Evolutionary conservation across 2,797 vertebrate species (phyloP), one percentile per base, ranked within the genome.

Genomic region (Dicrostonyx torquatus): DNA sequence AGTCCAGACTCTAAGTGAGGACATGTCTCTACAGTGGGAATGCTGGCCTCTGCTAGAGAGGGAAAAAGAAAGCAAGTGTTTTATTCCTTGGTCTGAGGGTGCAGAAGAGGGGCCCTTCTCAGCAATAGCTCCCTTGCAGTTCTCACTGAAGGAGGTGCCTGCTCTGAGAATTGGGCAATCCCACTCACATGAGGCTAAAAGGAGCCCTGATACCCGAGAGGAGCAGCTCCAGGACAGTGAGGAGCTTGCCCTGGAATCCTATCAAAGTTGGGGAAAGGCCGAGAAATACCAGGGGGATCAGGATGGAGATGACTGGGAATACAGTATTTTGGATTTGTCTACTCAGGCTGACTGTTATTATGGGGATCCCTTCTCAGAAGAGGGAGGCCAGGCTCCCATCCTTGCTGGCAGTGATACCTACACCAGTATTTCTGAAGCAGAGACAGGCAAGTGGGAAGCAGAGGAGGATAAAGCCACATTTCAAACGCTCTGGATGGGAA

Each of bases 311-410:
- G 62, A 76, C 31, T 26, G 76, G 89, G 48, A 84, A 53, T 50
- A 43, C 6, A 62, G 4, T 2, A n/a, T 37, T 37, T 84, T 66
- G 80, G 83, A 89, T 73, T 78, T 73, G 31, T 22, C 64, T n/a
- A 84, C 55, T 66, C 62, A 76, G 58, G 31, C 37, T 0, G 4
- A 95, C 10, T 48, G 0, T 53, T 66, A 24, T 62, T 72, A 1
- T 83, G 34, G 15, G 40, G n/a, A 92, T 66, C 12, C 62, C 15
- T 79, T 37, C 53, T 94, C 72, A 80, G 45, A 62, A 48, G 78
- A 96, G 62, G 60, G 43, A 24, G 31, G 37, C 20, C 17, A 95
- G 43, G 73, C 84, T 97, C 29, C 92, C 53, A 77, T 40, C 53
- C 17, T 91, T 48, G 78, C n/a, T 40, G 62, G 60, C 91, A 34